A percentile compares a stretch with the other conserved stretches of the same genome.
Conservation (phyloP, 2,888 invertebrate species). For the Meiosimyza platycephala region DNA sequence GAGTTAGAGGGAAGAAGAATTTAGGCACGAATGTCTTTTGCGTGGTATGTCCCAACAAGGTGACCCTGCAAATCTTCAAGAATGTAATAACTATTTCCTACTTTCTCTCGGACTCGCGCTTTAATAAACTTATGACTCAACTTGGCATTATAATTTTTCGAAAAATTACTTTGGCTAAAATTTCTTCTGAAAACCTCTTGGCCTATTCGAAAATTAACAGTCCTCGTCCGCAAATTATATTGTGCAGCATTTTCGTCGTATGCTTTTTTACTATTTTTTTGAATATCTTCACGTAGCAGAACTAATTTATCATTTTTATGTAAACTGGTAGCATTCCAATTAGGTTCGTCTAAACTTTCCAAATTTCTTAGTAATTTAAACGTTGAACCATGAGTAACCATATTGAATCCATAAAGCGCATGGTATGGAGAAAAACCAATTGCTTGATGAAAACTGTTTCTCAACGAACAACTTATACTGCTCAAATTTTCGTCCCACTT, state of each 20-base stretch:
- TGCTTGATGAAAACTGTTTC: not conserved
- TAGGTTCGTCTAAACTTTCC: not conserved
- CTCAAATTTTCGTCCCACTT: constrained; percentile 5
- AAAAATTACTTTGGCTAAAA: not conserved
- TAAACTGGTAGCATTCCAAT: not conserved
- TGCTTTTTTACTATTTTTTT: constrained; percentile 22
- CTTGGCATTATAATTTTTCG: not conserved
- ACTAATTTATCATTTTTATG: not conserved
- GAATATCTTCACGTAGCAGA: not conserved
- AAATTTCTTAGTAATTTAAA: not conserved
- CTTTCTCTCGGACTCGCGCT: not conserved
- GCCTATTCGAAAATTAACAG: not conserved
- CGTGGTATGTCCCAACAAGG: not conserved
- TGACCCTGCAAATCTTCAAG: not conserved
- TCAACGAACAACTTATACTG: constrained; percentile 1
- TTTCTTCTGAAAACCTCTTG: not conserved
- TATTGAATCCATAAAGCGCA: constrained; percentile 15
- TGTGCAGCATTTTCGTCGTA: not conserved
- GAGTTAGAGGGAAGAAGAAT: too few relatives aligned
- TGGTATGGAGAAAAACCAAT: constrained; percentile 10
- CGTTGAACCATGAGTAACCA: constrained; percentile 17
- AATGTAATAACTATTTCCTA: constrained; percentile 1
- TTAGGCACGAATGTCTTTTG: not conserved
- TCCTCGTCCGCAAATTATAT: constrained; percentile 1
- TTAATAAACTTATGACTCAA: not conserved